Percentiles rank a stretch among this genome's conserved stretches.
phyloP scores from a whole-genome alignment of 2,797 vertebrate species.

The Onychomys arenicola region DNA sequence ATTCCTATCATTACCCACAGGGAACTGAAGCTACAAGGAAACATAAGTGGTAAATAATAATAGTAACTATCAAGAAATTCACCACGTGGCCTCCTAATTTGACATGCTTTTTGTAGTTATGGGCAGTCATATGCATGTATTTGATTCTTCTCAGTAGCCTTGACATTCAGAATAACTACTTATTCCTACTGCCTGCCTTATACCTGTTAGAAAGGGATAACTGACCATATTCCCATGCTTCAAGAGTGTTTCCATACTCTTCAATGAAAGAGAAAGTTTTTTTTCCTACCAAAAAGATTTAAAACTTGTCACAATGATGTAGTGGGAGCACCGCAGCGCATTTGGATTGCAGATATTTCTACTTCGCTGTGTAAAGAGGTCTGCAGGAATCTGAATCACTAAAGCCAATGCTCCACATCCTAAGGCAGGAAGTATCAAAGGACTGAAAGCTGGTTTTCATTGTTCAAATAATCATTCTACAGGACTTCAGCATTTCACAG shows the following conservation, averaged over 20 bases:
- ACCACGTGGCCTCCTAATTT: neutral
- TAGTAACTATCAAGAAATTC: neutral
- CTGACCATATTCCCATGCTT: neutral
- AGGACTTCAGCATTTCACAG: constrained; percentile 83
- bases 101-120: neutral
- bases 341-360: constrained; percentile 72
- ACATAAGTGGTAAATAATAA: neutral
- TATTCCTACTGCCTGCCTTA: neutral
- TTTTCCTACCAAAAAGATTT: constrained; percentile 30
- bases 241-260: constrained; percentile 34
- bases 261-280: neutral
- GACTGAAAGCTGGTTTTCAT: constrained; percentile 87
- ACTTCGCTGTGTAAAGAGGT: constrained; percentile 47
- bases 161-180: neutral
- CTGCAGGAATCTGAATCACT: constrained; percentile 73
- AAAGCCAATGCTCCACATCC: constrained; percentile 74
- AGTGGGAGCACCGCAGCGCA: constrained; percentile 50
- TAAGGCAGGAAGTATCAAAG: constrained; percentile 82
- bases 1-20: neutral
- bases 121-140: neutral
- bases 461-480: constrained; percentile 84
- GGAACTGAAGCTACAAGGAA: neutral
- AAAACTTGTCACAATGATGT: constrained; percentile 64
- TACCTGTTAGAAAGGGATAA: neutral
- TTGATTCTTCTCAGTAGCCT: neutral